Evolutionary conservation across 2,797 vertebrate species (phyloP), one percentile per base, ranked within the genome.

Genomic region (Anniella stebbinsi): DNA sequence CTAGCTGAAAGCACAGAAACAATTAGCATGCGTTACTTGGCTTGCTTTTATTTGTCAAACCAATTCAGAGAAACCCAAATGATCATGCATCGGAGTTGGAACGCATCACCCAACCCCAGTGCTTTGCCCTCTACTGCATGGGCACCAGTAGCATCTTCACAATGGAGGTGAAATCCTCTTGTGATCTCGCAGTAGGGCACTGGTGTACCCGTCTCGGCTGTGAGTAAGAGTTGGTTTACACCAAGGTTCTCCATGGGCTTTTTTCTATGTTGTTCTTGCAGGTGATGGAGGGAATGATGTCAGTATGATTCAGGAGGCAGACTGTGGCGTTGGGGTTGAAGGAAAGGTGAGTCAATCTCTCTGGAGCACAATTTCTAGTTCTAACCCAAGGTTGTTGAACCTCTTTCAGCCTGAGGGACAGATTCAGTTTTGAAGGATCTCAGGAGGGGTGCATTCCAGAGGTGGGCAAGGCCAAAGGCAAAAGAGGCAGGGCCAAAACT

Each of bases 261-360:
- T 91, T 89, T 15, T 90, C 21, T 75, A 78, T 87, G 69, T 89
- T 72, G 2, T 93, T 93, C 89, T 90, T 94, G 91, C 97, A 99
- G 99, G 99, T 96, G 99, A 99, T 0, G 99, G 99, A 95, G 99
- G 99, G 96, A 99, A 99, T 93, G 99, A 99, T 87, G 99, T 99
- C 95, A 99, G 99, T 96, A 99, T 99, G 99, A 99, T 99, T 96
- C 99, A 99, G 97, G 99, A 99, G 96, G 98, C 99, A 0, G 99
- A 99, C 97, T 99, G 99, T 84, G 99, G 99, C 77, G 99, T 99
- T 94, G 99, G 99, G 92, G 99, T 99, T 95, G 99, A 99, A 97
- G 99, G 99, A 95, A 99, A 99, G 98, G 99, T 99, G 97, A 98
- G 99, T 92, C 12, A 18, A 18, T 57, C 36, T 76, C 21, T 28